Evolutionary conservation across 1,140 invertebrate genomes (phyloP).

Genomic region (Anthonomus grandis): DNA sequence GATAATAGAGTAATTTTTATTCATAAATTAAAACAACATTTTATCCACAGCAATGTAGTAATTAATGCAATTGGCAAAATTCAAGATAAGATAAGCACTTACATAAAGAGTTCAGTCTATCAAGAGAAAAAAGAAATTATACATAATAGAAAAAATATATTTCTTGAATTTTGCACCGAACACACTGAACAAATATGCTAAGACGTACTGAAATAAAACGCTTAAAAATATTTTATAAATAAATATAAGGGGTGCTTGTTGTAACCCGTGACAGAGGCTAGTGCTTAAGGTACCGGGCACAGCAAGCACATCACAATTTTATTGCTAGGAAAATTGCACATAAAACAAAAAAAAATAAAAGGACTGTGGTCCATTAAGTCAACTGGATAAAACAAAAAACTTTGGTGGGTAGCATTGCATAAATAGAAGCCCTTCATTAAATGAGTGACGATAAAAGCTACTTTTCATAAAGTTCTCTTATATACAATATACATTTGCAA

Average conservation of each 20-base stretch:
- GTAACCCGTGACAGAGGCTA: neutral
- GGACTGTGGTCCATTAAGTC: conserved; percentile 13
- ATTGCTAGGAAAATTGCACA: conserved; percentile 36
- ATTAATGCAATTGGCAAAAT: conserved; percentile 17
- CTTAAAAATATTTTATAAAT: conserved; percentile 27
- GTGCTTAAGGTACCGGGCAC: neutral
- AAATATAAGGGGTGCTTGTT: conserved; percentile 32
- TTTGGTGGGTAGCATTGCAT: conserved; percentile 36
- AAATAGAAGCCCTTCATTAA: conserved; percentile 25
- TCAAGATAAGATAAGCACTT: conserved; percentile 10
- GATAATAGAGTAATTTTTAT: conserved; percentile 26
- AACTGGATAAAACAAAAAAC: conserved; percentile 27
- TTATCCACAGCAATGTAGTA: conserved; percentile 14
- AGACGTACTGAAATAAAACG: conserved; percentile 26
- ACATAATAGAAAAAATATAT: no score
- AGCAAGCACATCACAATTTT: conserved; percentile 23
- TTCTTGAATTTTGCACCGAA: conserved; percentile 23
- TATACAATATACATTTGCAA: conserved; percentile 25
- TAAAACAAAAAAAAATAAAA: conserved; percentile 28
- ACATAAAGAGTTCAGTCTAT: conserved; percentile 32
- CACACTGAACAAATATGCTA: conserved; percentile 21
- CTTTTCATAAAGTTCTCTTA: conserved; percentile 11
- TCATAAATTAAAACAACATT: conserved; percentile 30
- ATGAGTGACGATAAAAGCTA: conserved; percentile 26
- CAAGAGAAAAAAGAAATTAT: no score